Conservation (phyloP, 2,888 invertebrate species). For the Macroteleia sp. region DNA sequence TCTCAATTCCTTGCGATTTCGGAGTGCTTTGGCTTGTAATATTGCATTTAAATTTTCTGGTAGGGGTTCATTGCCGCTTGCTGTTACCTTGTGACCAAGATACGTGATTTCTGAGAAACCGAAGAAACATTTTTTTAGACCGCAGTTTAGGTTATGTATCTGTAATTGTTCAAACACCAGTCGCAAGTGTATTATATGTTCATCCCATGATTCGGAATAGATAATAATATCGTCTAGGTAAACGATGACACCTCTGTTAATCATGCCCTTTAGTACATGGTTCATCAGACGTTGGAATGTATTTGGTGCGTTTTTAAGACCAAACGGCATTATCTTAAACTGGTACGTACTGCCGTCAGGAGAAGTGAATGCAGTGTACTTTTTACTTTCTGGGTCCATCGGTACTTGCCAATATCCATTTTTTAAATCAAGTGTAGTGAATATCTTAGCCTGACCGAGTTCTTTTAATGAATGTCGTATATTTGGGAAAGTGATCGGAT, state of each 20-base stretch:
- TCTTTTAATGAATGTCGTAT: constrained; percentile 56
- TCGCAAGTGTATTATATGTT: constrained; percentile 63
- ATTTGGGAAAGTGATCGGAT: constrained; percentile 63
- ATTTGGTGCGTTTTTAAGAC: constrained; percentile 14
- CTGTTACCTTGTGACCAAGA: constrained; percentile 43
- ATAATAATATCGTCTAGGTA: constrained; percentile 75
- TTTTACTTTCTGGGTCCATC: constrained; percentile 37
- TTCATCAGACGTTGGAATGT: constrained; percentile 73
- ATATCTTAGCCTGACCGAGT: constrained; percentile 67
- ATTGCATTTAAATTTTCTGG: background rate
- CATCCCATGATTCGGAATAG: constrained; percentile 53
- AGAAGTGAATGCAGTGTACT: constrained; percentile 3
- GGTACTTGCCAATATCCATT: constrained; percentile 75
- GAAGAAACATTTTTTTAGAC: constrained; percentile 2
- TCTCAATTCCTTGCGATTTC: constrained; percentile 1
- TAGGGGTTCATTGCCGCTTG: constrained; percentile 13
- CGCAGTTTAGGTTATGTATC: constrained; percentile 38
- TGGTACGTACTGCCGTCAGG: constrained; percentile 67
- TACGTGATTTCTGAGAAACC: background rate
- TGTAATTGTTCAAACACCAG: constrained; percentile 61
- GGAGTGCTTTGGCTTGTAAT: background rate
- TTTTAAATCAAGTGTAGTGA: constrained; percentile 70
- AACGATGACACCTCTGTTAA: constrained; percentile 58
- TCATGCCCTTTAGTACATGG: constrained; percentile 61
- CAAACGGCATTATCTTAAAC: constrained; percentile 72